Percentiles rank a stretch among this genome's conserved stretches.
Evolutionary conservation across 2,888 invertebrate species (phyloP).

Genomic region (Chalcosyrphus nemorum): DNA sequence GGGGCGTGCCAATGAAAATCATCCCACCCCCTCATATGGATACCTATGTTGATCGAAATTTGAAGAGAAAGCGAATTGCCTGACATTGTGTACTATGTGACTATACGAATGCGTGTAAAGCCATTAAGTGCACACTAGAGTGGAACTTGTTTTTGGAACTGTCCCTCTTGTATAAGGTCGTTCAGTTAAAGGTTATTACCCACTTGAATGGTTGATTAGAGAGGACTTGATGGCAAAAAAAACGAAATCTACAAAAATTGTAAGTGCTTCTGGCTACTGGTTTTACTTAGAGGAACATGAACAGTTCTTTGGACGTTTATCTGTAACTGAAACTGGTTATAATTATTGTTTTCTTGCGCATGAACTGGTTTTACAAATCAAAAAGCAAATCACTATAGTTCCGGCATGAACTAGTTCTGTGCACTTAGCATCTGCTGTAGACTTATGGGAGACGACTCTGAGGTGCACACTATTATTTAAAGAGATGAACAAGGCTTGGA

Average conservation of each 20-base stretch:
- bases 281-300: not conserved
- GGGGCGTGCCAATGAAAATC: slow-evolving; percentile 39
- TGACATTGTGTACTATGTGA: not conserved
- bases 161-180: slow-evolving; percentile 14
- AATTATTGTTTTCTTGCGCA: not conserved
- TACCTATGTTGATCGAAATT: slow-evolving; percentile 17
- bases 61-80: not conserved
- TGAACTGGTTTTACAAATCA: slow-evolving; percentile 4
- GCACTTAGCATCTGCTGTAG: not conserved
- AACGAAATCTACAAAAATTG: not conserved
- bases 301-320: not conserved
- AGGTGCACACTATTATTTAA: not conserved
- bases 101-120: not conserved
- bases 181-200: not conserved
- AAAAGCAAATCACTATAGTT: not conserved
- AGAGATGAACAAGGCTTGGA: no score
- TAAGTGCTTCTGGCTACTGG: not conserved
- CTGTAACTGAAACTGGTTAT: slow-evolving; percentile 4
- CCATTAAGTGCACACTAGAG: not conserved
- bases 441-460: not conserved
- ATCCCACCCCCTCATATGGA: not conserved
- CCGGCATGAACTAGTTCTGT: not conserved
- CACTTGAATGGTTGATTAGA: not conserved
- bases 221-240: not conserved
- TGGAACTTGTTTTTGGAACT: slow-evolving; percentile 17